Evolutionary conservation across 2,888 invertebrate species (phyloP).

Genomic region (Phyto melanocephala): DNA sequence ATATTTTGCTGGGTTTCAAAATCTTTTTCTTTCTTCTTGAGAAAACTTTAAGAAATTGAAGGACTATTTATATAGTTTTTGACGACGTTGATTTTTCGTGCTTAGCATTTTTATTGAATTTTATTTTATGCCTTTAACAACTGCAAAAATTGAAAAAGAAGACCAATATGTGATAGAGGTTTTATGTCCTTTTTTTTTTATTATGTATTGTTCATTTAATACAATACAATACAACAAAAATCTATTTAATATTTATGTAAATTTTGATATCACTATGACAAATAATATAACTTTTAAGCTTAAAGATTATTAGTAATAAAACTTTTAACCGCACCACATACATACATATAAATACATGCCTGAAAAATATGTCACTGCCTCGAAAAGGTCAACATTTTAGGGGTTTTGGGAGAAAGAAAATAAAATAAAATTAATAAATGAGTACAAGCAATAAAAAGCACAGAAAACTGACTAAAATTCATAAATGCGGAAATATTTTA

Average conservation of each 20-base stretch:
- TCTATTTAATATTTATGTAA: background rate
- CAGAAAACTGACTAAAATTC: too few relatives aligned
- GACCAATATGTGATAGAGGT: slow-evolving; percentile 26
- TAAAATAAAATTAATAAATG: too few relatives aligned
- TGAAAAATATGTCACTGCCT: too few relatives aligned
- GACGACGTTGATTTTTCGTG: slow-evolving; percentile 30
- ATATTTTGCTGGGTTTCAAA: background rate
- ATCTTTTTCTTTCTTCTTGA: background rate
- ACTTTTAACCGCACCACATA: background rate
- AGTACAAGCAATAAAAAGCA: too few relatives aligned
- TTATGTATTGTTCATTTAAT: background rate
- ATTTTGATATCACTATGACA: background rate
- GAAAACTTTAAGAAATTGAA: background rate
- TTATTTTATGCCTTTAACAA: background rate
- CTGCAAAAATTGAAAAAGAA: background rate
- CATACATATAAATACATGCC: background rate
- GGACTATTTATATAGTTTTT: slow-evolving; percentile 16
- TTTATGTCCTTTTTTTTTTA: slow-evolving; percentile 6
- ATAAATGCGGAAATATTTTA: too few relatives aligned
- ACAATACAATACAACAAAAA: background rate
- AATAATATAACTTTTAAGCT: background rate
- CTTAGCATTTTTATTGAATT: slow-evolving; percentile 52
- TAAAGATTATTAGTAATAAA: background rate
- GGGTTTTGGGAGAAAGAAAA: background rate
- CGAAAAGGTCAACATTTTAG: too few relatives aligned